A percentile compares a stretch with the other conserved stretches of the same genome.
These are phyloP conservation scores for Mesocricetus auratus DNA, from an alignment of 2,113 vertebrate genomes.

Conservation along the genomic window DNA sequence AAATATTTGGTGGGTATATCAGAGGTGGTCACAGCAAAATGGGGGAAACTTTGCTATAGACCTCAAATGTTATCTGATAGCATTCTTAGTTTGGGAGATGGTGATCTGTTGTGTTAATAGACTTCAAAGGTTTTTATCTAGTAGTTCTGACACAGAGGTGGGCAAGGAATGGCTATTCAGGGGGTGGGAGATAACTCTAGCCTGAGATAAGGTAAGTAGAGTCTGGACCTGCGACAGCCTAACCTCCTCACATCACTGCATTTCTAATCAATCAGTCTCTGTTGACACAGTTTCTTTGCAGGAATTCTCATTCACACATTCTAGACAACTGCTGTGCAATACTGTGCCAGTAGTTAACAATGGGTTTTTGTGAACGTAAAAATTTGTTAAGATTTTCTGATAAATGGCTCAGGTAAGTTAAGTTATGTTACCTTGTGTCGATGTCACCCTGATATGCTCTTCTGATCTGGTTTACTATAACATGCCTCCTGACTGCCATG, in stretches of 20 bases:
- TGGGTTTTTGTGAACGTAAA: rapidly evolving
- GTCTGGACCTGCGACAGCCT: background rate
- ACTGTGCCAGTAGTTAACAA: rapidly evolving
- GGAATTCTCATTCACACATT: background rate
- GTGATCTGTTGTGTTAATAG: background rate
- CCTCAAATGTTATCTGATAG: background rate
- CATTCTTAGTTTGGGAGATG: background rate
- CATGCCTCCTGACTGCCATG: too few species aligned
- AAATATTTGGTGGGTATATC: background rate
- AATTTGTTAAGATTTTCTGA: background rate
- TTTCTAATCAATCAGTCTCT: background rate
- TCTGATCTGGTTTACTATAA: background rate
- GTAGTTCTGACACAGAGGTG: background rate
- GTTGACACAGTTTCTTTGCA: background rate
- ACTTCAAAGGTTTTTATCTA: background rate
- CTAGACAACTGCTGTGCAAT: background rate
- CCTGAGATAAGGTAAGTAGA: background rate
- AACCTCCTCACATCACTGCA: background rate
- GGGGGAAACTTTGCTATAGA: background rate
- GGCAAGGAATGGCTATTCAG: background rate
- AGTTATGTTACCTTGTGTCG: background rate
- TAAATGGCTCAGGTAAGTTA: background rate
- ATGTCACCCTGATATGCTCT: too few species aligned
- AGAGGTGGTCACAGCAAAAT: background rate
- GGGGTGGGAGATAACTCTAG: background rate